Conservation (phyloP, 2,113 vertebrate genomes). For the Laticauda colubrina region DNA sequence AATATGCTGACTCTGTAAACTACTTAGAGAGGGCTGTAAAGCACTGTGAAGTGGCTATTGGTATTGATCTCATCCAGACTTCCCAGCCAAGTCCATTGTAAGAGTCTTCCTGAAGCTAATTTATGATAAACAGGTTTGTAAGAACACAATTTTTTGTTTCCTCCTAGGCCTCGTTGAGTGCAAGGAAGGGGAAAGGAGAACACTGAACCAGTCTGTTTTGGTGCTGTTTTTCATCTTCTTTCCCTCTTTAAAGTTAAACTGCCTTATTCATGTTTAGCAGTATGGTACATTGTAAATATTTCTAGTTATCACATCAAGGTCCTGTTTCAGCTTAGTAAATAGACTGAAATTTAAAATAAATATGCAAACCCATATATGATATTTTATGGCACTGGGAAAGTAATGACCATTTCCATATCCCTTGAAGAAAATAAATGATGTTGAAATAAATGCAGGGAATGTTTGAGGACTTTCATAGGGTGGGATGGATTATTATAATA, state of each 20-base stretch:
- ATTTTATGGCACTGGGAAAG: background rate
- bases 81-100: background rate
- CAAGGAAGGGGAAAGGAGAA: background rate
- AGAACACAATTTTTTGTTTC: background rate
- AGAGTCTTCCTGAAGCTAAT: background rate
- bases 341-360: background rate
- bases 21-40: too few species aligned
- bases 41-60: too few species aligned
- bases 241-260: background rate
- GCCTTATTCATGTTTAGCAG: background rate
- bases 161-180: background rate
- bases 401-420: background rate
- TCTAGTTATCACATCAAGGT: background rate
- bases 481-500: background rate
- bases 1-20: too few species aligned
- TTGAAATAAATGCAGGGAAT: slow-evolving; percentile 5
- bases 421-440: background rate
- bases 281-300: background rate
- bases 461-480: slow-evolving; percentile 7
- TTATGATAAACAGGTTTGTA: background rate
- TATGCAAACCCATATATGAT: background rate
- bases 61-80: background rate
- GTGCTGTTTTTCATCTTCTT: background rate
- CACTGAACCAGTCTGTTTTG: background rate
- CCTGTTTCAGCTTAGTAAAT: background rate